Base-by-base conservation (phyloP, 2,888 invertebrate genomes). In the Drosophila suboccidentalis region DNA sequence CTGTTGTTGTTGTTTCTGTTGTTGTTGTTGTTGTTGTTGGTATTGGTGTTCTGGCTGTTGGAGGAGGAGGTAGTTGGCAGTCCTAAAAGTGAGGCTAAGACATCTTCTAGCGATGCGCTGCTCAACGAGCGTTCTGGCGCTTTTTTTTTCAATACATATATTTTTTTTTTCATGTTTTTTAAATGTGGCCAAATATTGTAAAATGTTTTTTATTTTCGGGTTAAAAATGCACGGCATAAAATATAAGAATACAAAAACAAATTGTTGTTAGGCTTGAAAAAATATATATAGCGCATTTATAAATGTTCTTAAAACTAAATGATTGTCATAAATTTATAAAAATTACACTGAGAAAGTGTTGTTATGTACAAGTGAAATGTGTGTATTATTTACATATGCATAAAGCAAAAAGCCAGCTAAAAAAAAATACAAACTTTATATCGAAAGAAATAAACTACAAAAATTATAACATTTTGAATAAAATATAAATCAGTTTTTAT, bases 101-200 rank as follows among this genome's bases (percentile, higher is more conserved):
- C 98, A 94, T 98, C 98, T 94, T 98, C 98, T 92, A 98, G 94
- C 80, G 98, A 98, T 70, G 97, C 96, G 85, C 96, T 96, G 90
- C 96, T 95, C 91, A 96, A 96, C 78, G 95, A 95, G 91, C 94
- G 94, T 90, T 94, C 93, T 88, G 94, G 93, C 90, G 91, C 91
- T 82, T 73, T 62, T 41, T 17, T 6, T 26, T 51, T 54, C 13
- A 22, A 15, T 39, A 29, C 15, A 32, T 43, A 51, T n/a, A n/a
- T n/a, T 32, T 36, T 22, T 29, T 34, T 63, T 50, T 26, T 26
- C 0, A 4, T 43, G 41, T 39, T 60, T 71, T 59, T 63, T 60
- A 71, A 41, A 43, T 55, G 58, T 43, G 69, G 62, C 61, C 69
- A 66, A 55, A 63, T 61, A 46, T 13, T 17, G 38, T n/a, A 39